Evolutionary conservation across 1,140 invertebrate genomes (phyloP).

Genomic region (Telenomus remus): DNA sequence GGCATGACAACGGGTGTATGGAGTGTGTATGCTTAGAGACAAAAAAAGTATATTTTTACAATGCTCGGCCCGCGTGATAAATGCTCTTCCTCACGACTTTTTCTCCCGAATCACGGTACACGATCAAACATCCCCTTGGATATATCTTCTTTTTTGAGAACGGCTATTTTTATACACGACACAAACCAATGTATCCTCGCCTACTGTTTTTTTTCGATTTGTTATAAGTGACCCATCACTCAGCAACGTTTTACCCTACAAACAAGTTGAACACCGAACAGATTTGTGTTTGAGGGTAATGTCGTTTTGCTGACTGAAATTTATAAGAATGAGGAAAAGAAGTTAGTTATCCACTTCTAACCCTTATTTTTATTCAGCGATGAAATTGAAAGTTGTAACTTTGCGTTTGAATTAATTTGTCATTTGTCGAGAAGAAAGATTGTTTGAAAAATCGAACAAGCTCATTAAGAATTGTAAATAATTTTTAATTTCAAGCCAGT

Average conservation of each 20-base stretch:
- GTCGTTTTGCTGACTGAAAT: background rate
- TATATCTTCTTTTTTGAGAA: conserved; percentile 25
- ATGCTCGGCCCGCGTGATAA: conserved; percentile 72
- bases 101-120: conserved; percentile 40
- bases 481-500: conserved; percentile 21
- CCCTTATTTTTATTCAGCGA: conserved; percentile 6
- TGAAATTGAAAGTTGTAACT: conserved; percentile 24
- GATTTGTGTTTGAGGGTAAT: background rate
- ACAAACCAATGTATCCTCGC: conserved; percentile 4
- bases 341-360: background rate
- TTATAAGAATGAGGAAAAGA: background rate
- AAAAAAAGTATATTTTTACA: conserved; percentile 74
- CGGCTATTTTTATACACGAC: conserved; percentile 44
- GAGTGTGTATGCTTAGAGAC: conserved; percentile 41
- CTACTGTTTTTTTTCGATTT: background rate
- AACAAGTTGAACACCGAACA: background rate
- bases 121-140: conserved; percentile 15
- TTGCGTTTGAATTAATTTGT: background rate
- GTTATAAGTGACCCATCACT: background rate
- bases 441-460: background rate
- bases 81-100: conserved; percentile 72
- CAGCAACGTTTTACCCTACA: background rate
- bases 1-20: conserved; percentile 14
- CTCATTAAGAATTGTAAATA: conserved; percentile 15
- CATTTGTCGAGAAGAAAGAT: no score